phyloP scores from a whole-genome alignment of 2,797 vertebrate genomes.

The Tangara arthus region DNA sequence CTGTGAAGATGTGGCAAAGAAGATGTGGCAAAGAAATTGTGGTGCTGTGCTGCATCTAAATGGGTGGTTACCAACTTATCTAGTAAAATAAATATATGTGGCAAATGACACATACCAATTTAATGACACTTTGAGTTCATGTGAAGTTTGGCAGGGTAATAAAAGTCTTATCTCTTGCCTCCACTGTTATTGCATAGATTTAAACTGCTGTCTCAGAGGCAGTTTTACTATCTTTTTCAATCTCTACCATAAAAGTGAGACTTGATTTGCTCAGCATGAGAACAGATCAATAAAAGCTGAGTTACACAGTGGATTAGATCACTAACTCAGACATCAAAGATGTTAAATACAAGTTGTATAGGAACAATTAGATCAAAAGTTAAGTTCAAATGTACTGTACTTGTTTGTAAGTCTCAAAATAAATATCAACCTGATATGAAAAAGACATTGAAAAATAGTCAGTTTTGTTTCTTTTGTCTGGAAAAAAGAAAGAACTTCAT shows the following conservation, averaged over 20 bases:
- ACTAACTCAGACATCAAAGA: constrained; percentile 84
- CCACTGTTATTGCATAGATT: constrained; percentile 84
- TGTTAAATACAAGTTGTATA: constrained; percentile 76
- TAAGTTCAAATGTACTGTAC: constrained; percentile 73
- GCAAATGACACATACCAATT: constrained; percentile 82
- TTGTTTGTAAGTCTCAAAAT: constrained; percentile 64
- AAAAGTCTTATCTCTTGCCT: constrained; percentile 89
- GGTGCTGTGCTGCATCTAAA: constrained; percentile 61
- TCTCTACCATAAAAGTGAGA: constrained; percentile 84
- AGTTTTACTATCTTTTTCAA: constrained; percentile 87
- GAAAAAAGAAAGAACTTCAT: neutral
- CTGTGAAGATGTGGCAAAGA: neutral
- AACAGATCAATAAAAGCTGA: constrained; percentile 90
- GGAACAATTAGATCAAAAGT: constrained; percentile 79
- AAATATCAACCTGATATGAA: neutral
- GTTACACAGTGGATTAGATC: constrained; percentile 79
- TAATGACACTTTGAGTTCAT: constrained; percentile 83
- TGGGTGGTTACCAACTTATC: constrained; percentile 76
- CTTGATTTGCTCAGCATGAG: constrained; percentile 89
- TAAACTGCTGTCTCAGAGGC: constrained; percentile 83
- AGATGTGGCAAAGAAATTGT: constrained; percentile 43
- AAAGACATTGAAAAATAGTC: neutral
- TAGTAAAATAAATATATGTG: constrained; percentile 82
- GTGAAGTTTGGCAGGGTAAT: constrained; percentile 86
- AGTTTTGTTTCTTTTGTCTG: neutral